Evolutionary conservation across 2,797 vertebrate genomes (phyloP).

Genomic region (Enteromius mattozi): DNA sequence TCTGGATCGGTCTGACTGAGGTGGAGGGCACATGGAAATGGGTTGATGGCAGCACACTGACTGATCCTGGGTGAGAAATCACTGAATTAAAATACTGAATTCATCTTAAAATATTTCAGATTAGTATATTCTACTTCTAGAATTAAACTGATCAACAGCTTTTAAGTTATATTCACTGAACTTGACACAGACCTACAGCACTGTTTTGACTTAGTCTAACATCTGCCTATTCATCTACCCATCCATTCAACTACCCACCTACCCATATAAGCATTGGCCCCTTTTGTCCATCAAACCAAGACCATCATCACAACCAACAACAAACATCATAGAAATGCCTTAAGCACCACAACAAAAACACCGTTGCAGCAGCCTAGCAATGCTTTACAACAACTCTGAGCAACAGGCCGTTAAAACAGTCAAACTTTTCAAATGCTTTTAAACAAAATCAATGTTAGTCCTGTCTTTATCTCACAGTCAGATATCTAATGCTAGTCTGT

Average conservation of each 20-base stretch:
- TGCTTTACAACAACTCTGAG: too few relatives aligned
- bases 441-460: background rate
- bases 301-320: too few relatives aligned
- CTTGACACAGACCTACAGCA: too few relatives aligned
- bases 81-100: background rate
- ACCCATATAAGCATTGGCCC: background rate
- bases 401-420: too few relatives aligned
- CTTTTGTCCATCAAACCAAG: background rate
- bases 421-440: background rate
- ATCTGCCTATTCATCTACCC: too few relatives aligned
- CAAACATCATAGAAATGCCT: too few relatives aligned
- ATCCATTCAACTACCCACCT: too few relatives aligned
- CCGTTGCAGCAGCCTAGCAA: too few relatives aligned
- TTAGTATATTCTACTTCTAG: background rate
- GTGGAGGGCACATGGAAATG: background rate
- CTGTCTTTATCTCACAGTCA: background rate
- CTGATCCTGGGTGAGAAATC: background rate
- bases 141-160: too few relatives aligned
- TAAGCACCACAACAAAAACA: too few relatives aligned
- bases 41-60: background rate
- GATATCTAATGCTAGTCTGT: background rate
- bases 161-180: too few relatives aligned
- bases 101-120: background rate
- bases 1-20: slow-evolving; percentile 7
- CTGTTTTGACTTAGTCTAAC: too few relatives aligned